Conservation (phyloP, 2,797 vertebrate genomes). For the Poecilia velifera region DNA sequence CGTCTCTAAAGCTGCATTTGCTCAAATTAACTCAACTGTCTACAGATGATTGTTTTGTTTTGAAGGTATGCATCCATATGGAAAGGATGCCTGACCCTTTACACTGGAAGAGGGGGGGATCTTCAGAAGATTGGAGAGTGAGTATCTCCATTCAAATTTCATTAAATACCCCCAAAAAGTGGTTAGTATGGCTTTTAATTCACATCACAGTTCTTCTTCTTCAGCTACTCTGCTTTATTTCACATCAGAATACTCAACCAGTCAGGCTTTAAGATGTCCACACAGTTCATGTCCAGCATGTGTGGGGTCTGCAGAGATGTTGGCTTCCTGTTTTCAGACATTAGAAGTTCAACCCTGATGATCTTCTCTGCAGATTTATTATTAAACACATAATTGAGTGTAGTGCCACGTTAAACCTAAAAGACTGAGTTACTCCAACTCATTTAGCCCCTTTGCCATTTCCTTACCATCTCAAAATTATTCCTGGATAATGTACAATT, state of each 20-base stretch:
- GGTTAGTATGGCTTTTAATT: too few species aligned
- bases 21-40: not conserved
- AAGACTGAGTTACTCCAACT: too few species aligned
- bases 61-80: constrained; percentile 95
- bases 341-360: not conserved
- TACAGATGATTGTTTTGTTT: constrained; percentile 3
- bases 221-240: not conserved
- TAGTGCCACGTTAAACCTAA: not conserved
- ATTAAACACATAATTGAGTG: not conserved
- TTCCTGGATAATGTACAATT: not conserved
- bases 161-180: not conserved
- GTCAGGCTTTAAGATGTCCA: not conserved
- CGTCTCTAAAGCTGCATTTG: not conserved
- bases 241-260: not conserved
- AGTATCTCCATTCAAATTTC: constrained; percentile 73
- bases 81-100: constrained; percentile 97
- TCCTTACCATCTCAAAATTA: not conserved
- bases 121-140: constrained; percentile 99
- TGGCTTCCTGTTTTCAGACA: not conserved
- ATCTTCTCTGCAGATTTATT: not conserved
- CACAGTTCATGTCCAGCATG: not conserved
- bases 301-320: not conserved
- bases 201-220: not conserved
- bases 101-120: constrained; percentile 96
- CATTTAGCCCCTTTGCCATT: not conserved